Percentiles rank a stretch among this genome's conserved stretches.
These are phyloP conservation scores for Megamerina dolium DNA, from an alignment of 2,888 invertebrate species.

Conservation along the genomic window DNA sequence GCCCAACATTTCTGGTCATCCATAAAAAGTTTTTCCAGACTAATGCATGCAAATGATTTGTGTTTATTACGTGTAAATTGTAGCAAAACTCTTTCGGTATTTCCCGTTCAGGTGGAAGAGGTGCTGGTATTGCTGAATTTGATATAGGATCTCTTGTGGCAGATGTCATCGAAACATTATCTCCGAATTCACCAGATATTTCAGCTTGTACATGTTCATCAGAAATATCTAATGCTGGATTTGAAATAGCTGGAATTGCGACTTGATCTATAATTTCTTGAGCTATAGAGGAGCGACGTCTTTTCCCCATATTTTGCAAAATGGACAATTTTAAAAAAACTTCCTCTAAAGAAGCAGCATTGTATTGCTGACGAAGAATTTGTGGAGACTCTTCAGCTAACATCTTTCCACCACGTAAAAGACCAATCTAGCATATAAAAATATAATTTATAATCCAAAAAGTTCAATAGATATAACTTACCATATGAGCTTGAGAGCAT, in stretches of 20 bases:
- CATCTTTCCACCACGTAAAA: slow-evolving; percentile 77
- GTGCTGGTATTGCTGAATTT: slow-evolving; percentile 54
- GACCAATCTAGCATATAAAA: slow-evolving; percentile 69
- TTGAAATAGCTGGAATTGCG: slow-evolving; percentile 59
- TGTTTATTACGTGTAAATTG: slow-evolving; percentile 60
- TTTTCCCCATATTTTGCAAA: slow-evolving; percentile 74
- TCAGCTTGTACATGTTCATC: slow-evolving; percentile 63
- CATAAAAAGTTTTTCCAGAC: slow-evolving; percentile 85
- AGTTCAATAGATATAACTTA: too few species aligned
- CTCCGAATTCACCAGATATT: slow-evolving; percentile 82
- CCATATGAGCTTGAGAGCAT: slow-evolving; percentile 74
- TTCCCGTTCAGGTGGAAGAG: slow-evolving; percentile 66
- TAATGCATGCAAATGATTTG: slow-evolving; percentile 70
- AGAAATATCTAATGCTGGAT: slow-evolving; percentile 61
- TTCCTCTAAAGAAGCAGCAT: slow-evolving; percentile 68
- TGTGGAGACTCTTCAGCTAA: slow-evolving; percentile 77
- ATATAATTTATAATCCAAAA: too few species aligned
- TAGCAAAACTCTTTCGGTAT: slow-evolving; percentile 54
- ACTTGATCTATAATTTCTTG: slow-evolving; percentile 68
- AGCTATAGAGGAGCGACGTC: slow-evolving; percentile 72
- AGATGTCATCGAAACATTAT: slow-evolving; percentile 74
- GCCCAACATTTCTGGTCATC: slow-evolving; percentile 80
- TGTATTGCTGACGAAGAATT: slow-evolving; percentile 65
- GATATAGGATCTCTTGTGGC: slow-evolving; percentile 61
- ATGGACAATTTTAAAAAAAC: slow-evolving; percentile 77